Evolutionary conservation across 1,140 invertebrate genomes (phyloP), one percentile per base, ranked within the genome.

Genomic region (Whitmania pigra): DNA sequence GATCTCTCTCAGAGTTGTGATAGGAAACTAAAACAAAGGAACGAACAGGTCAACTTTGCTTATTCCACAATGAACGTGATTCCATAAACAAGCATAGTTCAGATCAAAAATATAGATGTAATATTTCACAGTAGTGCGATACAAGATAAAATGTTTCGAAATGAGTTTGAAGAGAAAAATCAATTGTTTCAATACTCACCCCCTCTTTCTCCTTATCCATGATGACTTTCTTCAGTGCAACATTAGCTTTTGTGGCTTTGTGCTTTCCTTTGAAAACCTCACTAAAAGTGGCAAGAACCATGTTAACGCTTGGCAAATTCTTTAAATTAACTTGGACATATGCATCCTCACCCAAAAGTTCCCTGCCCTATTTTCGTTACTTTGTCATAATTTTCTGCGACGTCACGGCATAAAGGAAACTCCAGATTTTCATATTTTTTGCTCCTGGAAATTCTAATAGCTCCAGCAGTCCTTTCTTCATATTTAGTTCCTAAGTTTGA

Each of bases 201-300:
- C 96, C 94, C 87, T 99, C 95, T 83, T 97, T 97, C 85, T 99
- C 96, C 84, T 98, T 98, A 78, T 99, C 95, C 94, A 98, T 99
- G 6, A 98, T 82, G 36, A 99, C 93, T 84, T 98, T 98, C 79
- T 99, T 99, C 86, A 99, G 89, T 0, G 96, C 96, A 0, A 98
- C 94, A 77, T 94, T 88, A 80, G 91, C 92, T 79, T 92, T 93
- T 55, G 88, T 89, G 66, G 88, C 88, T 78, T 89, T 90, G 73
- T 94, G 90, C 69, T 89, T 87, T 0, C 94, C 95, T 84, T 98
- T 98, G 81, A 97, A 99, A 2, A 99, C 96, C 82, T 98, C 95
- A 0, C 94, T 94, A 78, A 40, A 86, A 85, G 76, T 72, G 75
- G 29, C 22, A 63, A 18, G 22, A 11, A 63, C 2, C 29, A 63